These are phyloP conservation scores for Drosophila kuntzei DNA, from an alignment of 2,888 invertebrate genomes.

Conservation along the genomic window DNA sequence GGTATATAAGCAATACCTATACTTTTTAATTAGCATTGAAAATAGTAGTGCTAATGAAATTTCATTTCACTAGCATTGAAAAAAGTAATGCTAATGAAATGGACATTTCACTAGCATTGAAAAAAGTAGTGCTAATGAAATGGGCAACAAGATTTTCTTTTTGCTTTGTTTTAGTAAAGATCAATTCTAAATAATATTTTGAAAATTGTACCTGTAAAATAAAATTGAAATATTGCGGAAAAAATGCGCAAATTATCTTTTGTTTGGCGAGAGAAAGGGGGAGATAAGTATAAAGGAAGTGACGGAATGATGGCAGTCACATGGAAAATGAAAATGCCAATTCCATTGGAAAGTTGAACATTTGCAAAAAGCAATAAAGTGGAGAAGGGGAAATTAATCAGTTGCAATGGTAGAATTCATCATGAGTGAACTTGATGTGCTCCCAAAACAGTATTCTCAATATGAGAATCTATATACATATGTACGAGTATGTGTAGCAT, in stretches of 20 bases:
- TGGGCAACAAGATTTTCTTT: too few relatives aligned
- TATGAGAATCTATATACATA: neutral
- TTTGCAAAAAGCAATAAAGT: neutral
- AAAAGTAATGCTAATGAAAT: too few relatives aligned
- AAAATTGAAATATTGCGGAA: neutral
- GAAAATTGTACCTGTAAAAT: conserved; percentile 2
- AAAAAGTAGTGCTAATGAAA: too few relatives aligned
- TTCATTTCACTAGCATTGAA: too few relatives aligned
- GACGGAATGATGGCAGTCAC: conserved; percentile 5
- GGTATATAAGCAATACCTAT: too few relatives aligned
- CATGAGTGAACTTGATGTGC: conserved; percentile 17
- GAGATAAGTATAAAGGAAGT: neutral
- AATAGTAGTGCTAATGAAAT: too few relatives aligned
- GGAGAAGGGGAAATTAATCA: conserved; percentile 13
- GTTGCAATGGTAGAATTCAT: conserved; percentile 17
- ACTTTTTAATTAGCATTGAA: too few relatives aligned
- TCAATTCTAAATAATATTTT: neutral
- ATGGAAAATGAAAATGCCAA: conserved; percentile 23
- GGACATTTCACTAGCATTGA: too few relatives aligned
- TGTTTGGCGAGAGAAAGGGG: neutral
- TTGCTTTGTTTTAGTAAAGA: neutral
- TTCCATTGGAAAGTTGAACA: conserved; percentile 12
- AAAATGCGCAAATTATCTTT: conserved; percentile 5
- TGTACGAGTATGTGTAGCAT: neutral
- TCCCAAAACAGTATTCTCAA: neutral